Base-by-base conservation (phyloP, 2,888 invertebrate genomes). In the Nomada lathburiana region DNA sequence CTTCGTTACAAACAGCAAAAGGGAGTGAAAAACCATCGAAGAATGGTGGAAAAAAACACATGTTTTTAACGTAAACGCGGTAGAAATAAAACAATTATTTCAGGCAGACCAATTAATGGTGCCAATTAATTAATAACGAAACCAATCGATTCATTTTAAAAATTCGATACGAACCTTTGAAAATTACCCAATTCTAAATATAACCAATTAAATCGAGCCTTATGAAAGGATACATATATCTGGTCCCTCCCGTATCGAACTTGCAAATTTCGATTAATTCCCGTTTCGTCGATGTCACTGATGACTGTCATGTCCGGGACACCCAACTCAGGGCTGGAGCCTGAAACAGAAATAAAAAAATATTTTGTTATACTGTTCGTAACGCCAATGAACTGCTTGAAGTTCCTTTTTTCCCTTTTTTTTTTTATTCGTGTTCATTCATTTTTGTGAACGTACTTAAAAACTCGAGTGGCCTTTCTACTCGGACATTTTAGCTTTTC, bases 241-340 rank as follows among this genome's bases (percentile, higher is more conserved):
- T 97, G 96, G 94, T 98, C 97, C 92, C 96, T 95, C 89, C 95
- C 95, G 94, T 98, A 98, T 91, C 98, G 96, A 86, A 96, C 95
- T 94, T 96, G 96, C 76, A 98, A 96, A 94, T 98, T 98, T 91
- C 96, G 96, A 94, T 98, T 98, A 95, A 98, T 98, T 93, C 97
- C 97, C 89, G 95, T 95, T 94, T 98, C 98, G 89, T 98, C 97
- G 94, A 98, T 97, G 95, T 98, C 96, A 88, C 98, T 97, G 95
- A 98, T 97, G 93, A 97, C 95, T 80, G 98, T 98, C 98, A 98
- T 98, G 95, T 98, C 98, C 92, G 97, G 96, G 92, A 98, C 97
- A 87, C 98, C 98, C 94, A 96, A 95, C 92, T 96, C 96, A 80
- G 95, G 95, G 91, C 95, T 94, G 72, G 94, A 94, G 88, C 94